These are phyloP conservation scores for Argya squamiceps DNA, from an alignment of 2,797 vertebrate species.

Conservation along the genomic window DNA sequence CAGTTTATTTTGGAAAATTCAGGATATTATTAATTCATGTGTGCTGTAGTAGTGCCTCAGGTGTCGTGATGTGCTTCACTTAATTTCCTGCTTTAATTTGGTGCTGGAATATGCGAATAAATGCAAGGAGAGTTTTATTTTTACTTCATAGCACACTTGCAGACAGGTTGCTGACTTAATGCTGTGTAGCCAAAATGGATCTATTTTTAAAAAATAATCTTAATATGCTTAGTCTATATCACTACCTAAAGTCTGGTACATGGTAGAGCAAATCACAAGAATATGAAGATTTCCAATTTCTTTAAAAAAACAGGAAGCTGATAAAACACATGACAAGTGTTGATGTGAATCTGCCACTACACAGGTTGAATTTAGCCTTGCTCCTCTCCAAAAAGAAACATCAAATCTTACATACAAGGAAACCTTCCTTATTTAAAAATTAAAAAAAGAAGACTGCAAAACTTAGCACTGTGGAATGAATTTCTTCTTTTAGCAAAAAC, in stretches of 20 bases:
- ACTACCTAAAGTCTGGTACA: background rate
- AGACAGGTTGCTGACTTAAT: background rate
- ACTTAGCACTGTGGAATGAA: background rate
- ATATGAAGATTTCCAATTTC: background rate
- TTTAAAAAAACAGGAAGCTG: background rate
- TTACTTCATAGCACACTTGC: background rate
- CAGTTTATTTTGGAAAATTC: background rate
- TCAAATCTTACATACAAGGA: background rate
- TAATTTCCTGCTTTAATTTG: background rate
- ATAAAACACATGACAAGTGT: background rate
- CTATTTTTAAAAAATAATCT: background rate
- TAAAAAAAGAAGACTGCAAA: background rate
- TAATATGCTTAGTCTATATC: background rate
- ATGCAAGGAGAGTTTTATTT: background rate
- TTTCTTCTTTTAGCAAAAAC: background rate
- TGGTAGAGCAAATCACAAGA: background rate
- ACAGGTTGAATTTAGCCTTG: background rate
- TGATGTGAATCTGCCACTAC: background rate
- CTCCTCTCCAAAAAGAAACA: background rate
- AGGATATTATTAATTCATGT: background rate
- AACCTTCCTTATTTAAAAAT: background rate
- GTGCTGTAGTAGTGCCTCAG: background rate
- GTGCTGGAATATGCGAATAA: background rate
- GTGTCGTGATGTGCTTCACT: background rate
- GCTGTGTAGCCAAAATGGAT: background rate